Base-by-base conservation (phyloP, 2,888 invertebrate genomes). In the Pseudoips prasinana region DNA sequence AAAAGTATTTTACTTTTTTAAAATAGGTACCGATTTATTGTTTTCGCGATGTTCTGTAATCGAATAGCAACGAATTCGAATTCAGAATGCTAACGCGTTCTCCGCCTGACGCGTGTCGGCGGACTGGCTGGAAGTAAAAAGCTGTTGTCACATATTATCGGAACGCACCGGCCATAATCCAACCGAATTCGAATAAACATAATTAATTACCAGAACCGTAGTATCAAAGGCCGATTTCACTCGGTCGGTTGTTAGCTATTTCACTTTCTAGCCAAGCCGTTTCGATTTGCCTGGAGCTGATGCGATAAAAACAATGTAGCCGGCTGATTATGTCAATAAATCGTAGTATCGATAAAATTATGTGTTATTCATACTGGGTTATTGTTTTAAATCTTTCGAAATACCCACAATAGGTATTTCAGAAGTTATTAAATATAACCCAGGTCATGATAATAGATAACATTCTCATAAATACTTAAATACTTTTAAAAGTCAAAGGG, bases 141-240 rank as follows among this genome's bases (percentile, higher is more conserved):
- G 66, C 53, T 51, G 64, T 58, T 64, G 69, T 66, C 66, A 65
- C 58, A 68, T 55, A 55, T 47, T 73, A 74, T 74, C 64, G 74
- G 68, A 76, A 73, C 73, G 75, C 69, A 76, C 83, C 72, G 73
- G 80, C n/a, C 70, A 70, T 77, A 70, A 82, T 60, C 83, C 84
- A 69, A 76, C 83, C 66, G 51, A 80, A 72, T 80, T 67, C 48
- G 59, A 77, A 68, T 66, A 63, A 63, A 66, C 66, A 63, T 60
- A 55, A 64, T 62, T 65, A 71, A 64, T 64, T 58, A 64, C 49
- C 41, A 37, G 65, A 49, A 54, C 40, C 45, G 40, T 49, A 48
- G 40, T 34, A 42, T 45, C 47, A 40, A 52, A 46, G 39, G 47
- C 56, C 73, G 32, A 69, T 63, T 64, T 46, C 33, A 63, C 44